Base-by-base conservation (phyloP, 2,113 vertebrate species). In the Xiphophorus couchianus region DNA sequence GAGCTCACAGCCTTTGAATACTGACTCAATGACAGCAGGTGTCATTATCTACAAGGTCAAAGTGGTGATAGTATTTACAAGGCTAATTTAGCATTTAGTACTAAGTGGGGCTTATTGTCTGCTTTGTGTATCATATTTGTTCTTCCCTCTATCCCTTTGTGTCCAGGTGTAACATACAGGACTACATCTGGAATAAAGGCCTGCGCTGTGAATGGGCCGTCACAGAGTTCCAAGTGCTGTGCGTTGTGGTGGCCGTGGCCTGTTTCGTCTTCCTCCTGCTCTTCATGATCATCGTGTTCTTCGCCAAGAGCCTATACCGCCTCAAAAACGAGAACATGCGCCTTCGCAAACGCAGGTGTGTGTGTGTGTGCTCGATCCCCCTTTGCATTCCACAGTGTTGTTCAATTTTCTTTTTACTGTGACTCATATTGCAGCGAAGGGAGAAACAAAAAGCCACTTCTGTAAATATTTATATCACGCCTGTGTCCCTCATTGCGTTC, bases 161-260 rank as follows among this genome's bases (percentile, higher is more conserved):
- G 39, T 83, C 30, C 69, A 99, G 97, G 95, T 99, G 97, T 91
- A 98, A 98, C 73, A 95, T 97, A 1, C 97, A 99, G 92, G 96
- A 97, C 88, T 99, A 97, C 92, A 96, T 98, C 81, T 99, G 98
- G 98, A 97, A 98, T 94, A 99, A 98, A 91, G 98, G 97, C 12
- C 93, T 91, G 0, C 96, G 97, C 73, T 99, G 98, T 0, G 96
- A 99, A 79, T 96, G 97, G 86, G 95, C 96, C 28, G 93, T 99
- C 92, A 99, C 98, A 0, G 96, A 99, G 89, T 99, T 99, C 94
- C 97, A 99, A 92, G 98, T 99, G 92, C 89, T 98, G 96, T 98
- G 97, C 0, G 95, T 96, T 89, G 95, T 97, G 15, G 93, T 99
- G n/a, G 97, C 96, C 79, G 95, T 96, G 0, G 93, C 96, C 0